Evolutionary conservation across 92 coral and sea anemone species (phyloP), one percentile per base, ranked within the genome.

Genomic region (Parazoanthus darwini): DNA sequence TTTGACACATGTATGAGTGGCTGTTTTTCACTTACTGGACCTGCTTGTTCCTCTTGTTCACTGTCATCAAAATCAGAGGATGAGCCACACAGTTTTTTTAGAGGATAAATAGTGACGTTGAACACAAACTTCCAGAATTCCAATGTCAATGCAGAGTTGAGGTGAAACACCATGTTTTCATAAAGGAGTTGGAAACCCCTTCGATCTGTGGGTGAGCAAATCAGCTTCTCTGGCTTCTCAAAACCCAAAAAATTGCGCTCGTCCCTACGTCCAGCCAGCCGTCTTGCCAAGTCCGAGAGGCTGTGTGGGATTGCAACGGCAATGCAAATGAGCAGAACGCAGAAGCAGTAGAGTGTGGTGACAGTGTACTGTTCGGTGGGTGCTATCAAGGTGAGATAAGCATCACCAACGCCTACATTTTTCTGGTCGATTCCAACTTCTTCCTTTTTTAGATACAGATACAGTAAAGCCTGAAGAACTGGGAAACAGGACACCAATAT

Each of bases 81-180:
- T 26, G 91, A 81, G 33, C 89, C 85, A 66, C 97, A 97, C 36
- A 94, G 86, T 79, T 82, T 67, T 75, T 85, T 86, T 75, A 94
- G 77, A 8, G 99, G 99, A 75, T 93, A 88, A 33, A 92, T 66
- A 23, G 89, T 65, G 29, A 97, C 91, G 33, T 93, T 73, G 84
- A 94, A 89, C 25, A 91, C 83, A 91, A 94, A 97, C 91, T 94
- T 92, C 99, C 99, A 97, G 88, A 95, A 97, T 70, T 90, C 82
- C 18, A 91, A 66, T 84, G 79, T 91, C 74, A 95, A 44, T n/a
- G 90, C 89, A 70, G 96, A 93, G 73, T 95, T 95, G 42, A 97
- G 80, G 80, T 97, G 99, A 84, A 97, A 97, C 50, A 95, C 93
- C 98, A 97, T 97, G 90, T 95, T 95, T 92, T 94, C 94, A 51